Percentiles rank a stretch among this genome's conserved stretches.
These are phyloP conservation scores for Nasonia vitripennis DNA, from an alignment of 1,140 invertebrate species.

Conservation along the genomic window DNA sequence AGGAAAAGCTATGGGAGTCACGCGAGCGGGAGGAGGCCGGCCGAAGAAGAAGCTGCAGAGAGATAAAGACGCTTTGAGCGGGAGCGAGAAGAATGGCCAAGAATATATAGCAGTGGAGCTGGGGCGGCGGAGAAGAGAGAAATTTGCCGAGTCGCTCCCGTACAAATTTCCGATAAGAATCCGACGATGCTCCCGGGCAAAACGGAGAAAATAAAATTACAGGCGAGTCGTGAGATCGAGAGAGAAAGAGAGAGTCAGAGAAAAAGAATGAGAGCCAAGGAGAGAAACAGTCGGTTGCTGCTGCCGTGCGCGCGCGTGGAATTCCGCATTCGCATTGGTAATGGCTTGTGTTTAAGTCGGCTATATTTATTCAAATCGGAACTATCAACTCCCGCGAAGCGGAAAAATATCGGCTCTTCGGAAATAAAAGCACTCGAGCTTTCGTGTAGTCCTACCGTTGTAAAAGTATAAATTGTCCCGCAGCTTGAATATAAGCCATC, in stretches of 20 bases:
- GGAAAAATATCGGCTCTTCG: conserved; percentile 40
- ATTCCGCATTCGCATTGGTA: conserved; percentile 60
- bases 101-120: not conserved
- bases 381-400: conserved; percentile 50
- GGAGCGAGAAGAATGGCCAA: conserved; percentile 31
- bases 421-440: conserved; percentile 31
- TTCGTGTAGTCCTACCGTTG: not conserved
- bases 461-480: conserved; percentile 47
- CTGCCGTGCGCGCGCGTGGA: conserved; percentile 9
- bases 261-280: not conserved
- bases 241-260: not conserved
- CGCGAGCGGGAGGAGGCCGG: not conserved
- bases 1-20: conserved; percentile 24
- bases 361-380: conserved; percentile 71
- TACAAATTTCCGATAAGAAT: conserved; percentile 71
- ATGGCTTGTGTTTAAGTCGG: conserved; percentile 68
- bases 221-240: conserved; percentile 47
- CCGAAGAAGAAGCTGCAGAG: conserved; percentile 13
- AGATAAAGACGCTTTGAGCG: conserved; percentile 32
- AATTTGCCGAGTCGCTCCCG: conserved; percentile 56
- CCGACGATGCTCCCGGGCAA: conserved; percentile 57
- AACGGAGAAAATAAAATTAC: conserved; percentile 69
- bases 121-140: conserved; percentile 32
- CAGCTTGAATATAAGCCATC: conserved; percentile 42
- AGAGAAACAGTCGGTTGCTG: conserved; percentile 50